A percentile compares a stretch with the other conserved stretches of the same genome.
These are phyloP conservation scores for Lissocephala sabroskyi DNA, from an alignment of 2,888 invertebrate species.

Conservation along the genomic window DNA sequence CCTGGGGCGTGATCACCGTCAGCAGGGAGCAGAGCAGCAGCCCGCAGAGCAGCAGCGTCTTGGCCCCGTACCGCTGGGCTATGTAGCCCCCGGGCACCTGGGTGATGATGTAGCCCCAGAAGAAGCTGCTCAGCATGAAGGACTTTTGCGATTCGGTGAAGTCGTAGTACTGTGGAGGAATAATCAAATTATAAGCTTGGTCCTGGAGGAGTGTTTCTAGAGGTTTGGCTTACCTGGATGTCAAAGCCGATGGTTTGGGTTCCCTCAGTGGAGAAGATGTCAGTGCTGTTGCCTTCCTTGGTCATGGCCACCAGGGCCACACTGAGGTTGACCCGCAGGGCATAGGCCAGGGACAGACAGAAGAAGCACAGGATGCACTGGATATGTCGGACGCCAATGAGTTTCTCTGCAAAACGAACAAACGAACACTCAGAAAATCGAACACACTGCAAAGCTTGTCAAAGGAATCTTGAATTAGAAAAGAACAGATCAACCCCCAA, in stretches of 20 bases:
- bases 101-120: constrained; percentile 79
- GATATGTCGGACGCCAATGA: constrained; percentile 77
- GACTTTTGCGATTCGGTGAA: constrained; percentile 76
- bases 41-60: constrained; percentile 76
- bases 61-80: constrained; percentile 82
- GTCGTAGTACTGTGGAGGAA: constrained; percentile 73
- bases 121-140: constrained; percentile 77
- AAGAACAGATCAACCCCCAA: too few species aligned
- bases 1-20: constrained; percentile 79
- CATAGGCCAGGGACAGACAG: constrained; percentile 77
- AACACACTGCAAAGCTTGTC: too few species aligned
- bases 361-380: constrained; percentile 78
- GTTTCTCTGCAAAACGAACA: constrained; percentile 49
- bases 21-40: constrained; percentile 77
- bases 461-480: too few species aligned
- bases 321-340: constrained; percentile 79
- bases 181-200: too few species aligned
- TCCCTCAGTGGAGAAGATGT: too few species aligned
- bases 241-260: too few species aligned
- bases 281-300: constrained; percentile 71
- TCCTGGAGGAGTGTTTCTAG: too few species aligned
- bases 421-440: too few species aligned
- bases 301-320: constrained; percentile 85
- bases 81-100: constrained; percentile 80
- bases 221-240: too few species aligned